These are phyloP conservation scores for Cynoglossus semilaevis DNA, from an alignment of 2,113 vertebrate species.

Conservation along the genomic window DNA sequence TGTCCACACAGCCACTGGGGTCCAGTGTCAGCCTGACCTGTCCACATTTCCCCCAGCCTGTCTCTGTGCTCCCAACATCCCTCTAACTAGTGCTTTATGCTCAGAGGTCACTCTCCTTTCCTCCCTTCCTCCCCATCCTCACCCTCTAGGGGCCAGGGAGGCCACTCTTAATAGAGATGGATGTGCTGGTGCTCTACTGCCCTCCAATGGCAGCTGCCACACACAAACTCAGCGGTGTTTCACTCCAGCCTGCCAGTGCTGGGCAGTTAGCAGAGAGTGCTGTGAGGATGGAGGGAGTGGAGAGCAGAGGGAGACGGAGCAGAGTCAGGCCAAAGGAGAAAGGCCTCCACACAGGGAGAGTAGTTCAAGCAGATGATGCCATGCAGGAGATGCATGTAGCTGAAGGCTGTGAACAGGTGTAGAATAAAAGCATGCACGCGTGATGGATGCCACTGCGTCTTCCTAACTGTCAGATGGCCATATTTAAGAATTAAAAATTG, in stretches of 20 bases:
- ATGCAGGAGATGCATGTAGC: constrained; percentile 56
- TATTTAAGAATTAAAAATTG: constrained; percentile 13
- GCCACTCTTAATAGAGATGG: constrained; percentile 76
- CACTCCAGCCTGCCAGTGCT: constrained; percentile 27
- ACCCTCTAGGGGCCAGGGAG: constrained; percentile 35
- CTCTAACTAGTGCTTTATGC: constrained; percentile 65
- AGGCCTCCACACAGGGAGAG: constrained; percentile 37
- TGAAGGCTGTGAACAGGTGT: constrained; percentile 55
- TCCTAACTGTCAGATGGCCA: constrained; percentile 23
- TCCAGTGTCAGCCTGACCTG: constrained; percentile 59
- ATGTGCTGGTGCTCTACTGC: constrained; percentile 98
- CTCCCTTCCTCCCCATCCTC: neutral
- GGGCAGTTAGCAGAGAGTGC: constrained; percentile 39
- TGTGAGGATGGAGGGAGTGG: constrained; percentile 27
- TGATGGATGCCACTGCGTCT: constrained; percentile 40
- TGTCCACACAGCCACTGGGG: constrained; percentile 58
- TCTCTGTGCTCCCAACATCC: constrained; percentile 58
- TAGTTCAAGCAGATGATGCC: constrained; percentile 55
- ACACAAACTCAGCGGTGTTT: constrained; percentile 13
- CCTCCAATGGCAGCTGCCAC: constrained; percentile 86
- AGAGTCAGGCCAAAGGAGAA: constrained; percentile 56
- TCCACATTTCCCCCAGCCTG: constrained; percentile 62
- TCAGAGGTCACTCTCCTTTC: constrained; percentile 1
- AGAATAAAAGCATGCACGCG: constrained; percentile 25
- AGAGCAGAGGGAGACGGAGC: constrained; percentile 37